Percentiles rank a stretch among this genome's conserved stretches.
Conservation (phyloP, 2,888 invertebrate genomes). For the Acanthacorydalis orientalis region DNA sequence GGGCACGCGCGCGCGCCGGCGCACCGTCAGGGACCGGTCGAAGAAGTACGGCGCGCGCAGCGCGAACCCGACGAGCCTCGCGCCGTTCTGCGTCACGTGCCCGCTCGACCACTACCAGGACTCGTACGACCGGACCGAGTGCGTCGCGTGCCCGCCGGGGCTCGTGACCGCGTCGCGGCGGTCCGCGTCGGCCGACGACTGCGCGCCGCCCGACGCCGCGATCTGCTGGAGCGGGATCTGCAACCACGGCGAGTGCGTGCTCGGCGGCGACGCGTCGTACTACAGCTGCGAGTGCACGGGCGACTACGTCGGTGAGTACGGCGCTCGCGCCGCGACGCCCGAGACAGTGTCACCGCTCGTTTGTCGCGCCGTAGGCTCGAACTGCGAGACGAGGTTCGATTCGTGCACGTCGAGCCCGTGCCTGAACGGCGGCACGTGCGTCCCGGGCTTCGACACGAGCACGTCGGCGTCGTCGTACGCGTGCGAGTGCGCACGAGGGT, state of each 20-base stretch:
- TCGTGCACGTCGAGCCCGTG: constrained; percentile 36
- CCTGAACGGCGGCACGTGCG: constrained; percentile 33
- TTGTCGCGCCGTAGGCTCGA: constrained; percentile 27
- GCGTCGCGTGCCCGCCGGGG: constrained; percentile 36
- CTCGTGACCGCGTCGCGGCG: constrained; percentile 27
- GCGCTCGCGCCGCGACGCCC: too few species aligned
- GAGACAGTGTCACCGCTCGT: not conserved
- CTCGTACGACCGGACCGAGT: constrained; percentile 34
- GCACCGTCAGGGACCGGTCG: constrained; percentile 17
- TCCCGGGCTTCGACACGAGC: constrained; percentile 19
- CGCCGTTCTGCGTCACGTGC: constrained; percentile 37
- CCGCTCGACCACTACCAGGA: constrained; percentile 41
- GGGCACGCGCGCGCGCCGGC: constrained; percentile 29
- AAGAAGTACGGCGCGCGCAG: constrained; percentile 11
- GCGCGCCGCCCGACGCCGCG: constrained; percentile 28
- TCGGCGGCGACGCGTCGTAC: constrained; percentile 18
- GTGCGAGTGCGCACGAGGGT: constrained; percentile 33
- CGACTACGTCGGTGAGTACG: constrained; percentile 32
- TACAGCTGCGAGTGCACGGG: constrained; percentile 31
- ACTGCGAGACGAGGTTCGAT: constrained; percentile 31
- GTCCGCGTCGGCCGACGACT: constrained; percentile 23
- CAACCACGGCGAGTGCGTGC: constrained; percentile 24
- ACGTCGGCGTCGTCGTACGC: constrained; percentile 16
- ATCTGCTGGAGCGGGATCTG: constrained; percentile 34
- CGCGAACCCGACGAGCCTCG: constrained; percentile 27